Evolutionary conservation across 2,113 vertebrate species (phyloP), one percentile per base, ranked within the genome.

Genomic region (Sprattus sprattus): DNA sequence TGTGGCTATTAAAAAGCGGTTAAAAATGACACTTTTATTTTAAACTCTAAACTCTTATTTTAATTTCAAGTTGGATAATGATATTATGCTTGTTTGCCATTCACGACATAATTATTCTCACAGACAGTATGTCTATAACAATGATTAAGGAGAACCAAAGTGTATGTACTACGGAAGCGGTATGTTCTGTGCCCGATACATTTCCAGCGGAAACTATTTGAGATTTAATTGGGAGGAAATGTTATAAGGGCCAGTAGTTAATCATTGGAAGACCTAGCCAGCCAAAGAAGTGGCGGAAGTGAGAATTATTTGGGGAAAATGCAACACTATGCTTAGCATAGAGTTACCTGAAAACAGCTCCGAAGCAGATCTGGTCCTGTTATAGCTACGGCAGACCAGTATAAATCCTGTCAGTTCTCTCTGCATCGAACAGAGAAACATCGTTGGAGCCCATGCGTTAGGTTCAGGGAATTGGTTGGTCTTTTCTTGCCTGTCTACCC

Each of bases 211-310:
- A 39, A 39, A 39, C 39, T 39, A 39, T 39, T 2, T 39, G 39
- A 39, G 39, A 39, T 39, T 39, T 94, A 93, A 93, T 92, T 93
- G 92, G 92, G 25, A 32, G 87, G 92, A 81, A 88, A 87, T 90
- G 91, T 90, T 91, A 91, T 82, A 18, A 20, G 52, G 39, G 83
- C 81, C 78, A 6, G 82, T 81, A 91, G 86, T 89, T 91, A 89
- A 90, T 92, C 88, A 91, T 83, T 83, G 71, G 89, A 82, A 81
- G 86, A 84, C 81, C 18, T 54, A 87, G 44, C 84, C 75, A 85
- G 87, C n/a, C n/a, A 86, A 64, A 84, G 84, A 86, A 75, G 83
- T 82, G 80, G 22, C 86, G 85, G 28, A 86, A 81, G 32, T 81
- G 10, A 81, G 67, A 83, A 82, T 86, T 1, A 28, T 86, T 82